Evolutionary conservation across 2,888 invertebrate genomes (phyloP).

Genomic region (Lissocephala sabroskyi): DNA sequence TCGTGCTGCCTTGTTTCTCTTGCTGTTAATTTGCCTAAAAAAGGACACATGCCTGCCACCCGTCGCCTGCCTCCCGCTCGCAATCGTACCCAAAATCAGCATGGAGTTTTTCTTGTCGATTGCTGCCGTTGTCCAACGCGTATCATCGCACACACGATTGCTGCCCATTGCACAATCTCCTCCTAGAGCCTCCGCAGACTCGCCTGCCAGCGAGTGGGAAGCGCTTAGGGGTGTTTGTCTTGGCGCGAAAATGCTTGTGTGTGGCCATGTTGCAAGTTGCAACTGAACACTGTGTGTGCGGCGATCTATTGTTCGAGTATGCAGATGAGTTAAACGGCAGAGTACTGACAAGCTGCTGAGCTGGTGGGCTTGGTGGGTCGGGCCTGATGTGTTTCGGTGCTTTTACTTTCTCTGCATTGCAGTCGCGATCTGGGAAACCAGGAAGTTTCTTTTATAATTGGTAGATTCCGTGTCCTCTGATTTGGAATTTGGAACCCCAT

Average conservation of each 20-base stretch:
- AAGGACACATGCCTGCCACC: too few relatives aligned
- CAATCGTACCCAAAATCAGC: too few relatives aligned
- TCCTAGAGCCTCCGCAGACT: too few relatives aligned
- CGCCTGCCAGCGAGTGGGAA: constrained; percentile 15
- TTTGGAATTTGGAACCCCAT: too few relatives aligned
- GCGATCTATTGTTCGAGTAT: constrained; percentile 12
- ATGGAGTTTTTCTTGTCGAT: background rate
- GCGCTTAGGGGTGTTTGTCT: constrained; percentile 34
- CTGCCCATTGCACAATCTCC: constrained; percentile 44
- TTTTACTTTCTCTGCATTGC: too few relatives aligned
- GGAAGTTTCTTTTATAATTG: too few relatives aligned
- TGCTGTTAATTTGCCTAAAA: constrained; percentile 58
- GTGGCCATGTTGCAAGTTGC: constrained; percentile 63
- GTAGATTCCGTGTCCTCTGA: too few relatives aligned
- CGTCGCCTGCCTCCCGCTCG: too few relatives aligned
- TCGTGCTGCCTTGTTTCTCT: constrained; percentile 41
- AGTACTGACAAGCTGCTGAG: too few relatives aligned
- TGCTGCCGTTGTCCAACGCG: constrained; percentile 2
- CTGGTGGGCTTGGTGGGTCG: too few relatives aligned
- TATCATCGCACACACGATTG: constrained; percentile 6
- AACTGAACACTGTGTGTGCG: constrained; percentile 52
- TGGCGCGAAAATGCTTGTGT: constrained; percentile 61
- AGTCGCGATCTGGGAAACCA: too few relatives aligned
- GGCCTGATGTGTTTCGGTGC: too few relatives aligned
- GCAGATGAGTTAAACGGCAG: constrained; percentile 24